Base-by-base conservation (phyloP, 2,797 vertebrate genomes). In the Arremon aurantiirostris region DNA sequence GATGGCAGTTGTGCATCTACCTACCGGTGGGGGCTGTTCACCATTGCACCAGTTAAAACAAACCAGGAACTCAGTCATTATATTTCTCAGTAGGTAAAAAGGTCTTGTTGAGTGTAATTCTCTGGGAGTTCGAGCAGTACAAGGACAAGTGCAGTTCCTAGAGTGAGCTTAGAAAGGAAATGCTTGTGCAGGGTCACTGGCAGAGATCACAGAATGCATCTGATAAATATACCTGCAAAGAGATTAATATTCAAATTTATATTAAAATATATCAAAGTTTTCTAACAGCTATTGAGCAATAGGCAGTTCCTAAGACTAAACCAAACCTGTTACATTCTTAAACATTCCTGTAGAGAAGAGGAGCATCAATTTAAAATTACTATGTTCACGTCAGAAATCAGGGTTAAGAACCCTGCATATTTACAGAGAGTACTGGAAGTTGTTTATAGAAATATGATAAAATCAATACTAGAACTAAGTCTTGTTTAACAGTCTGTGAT, bases 41-140 rank as follows among this genome's bases (percentile, higher is more conserved):
- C 98, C 98, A 94, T 98, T 98, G 97, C 99, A 99, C 98, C 99
- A 99, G 82, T 98, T 99, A 96, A 99, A 99, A 97, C 99, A 99
- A 97, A 99, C 98, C 98, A 99, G 98, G 97, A 99, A 99, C 95
- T 99, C 99, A 65, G 98, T 99, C 99, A 99, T 99, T 87, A 3
- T 94, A 28, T 56, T 71, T 79, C 78, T 76, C 97, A 94, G 95
- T 44, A 95, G 96, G 96, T 34, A 37, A 60, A 52, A 91, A 96
- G 95, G 97, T 98, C 98, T 97, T 97, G 97, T 97, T 97, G 95
- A 49, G 47, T 42, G 60, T 12, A 86, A 81, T 92, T 95, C 49
- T 75, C 59, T 73, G 49, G 96, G 18, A 80, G 28, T 92, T 97
- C 78, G 65, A 96, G 96, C 84, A 95, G 93, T 81, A 56, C 27